Percentiles rank a stretch among this genome's conserved stretches.
These are phyloP conservation scores for Microctenopoma lineatum DNA, from an alignment of 2,797 vertebrate species.

Conservation along the genomic window DNA sequence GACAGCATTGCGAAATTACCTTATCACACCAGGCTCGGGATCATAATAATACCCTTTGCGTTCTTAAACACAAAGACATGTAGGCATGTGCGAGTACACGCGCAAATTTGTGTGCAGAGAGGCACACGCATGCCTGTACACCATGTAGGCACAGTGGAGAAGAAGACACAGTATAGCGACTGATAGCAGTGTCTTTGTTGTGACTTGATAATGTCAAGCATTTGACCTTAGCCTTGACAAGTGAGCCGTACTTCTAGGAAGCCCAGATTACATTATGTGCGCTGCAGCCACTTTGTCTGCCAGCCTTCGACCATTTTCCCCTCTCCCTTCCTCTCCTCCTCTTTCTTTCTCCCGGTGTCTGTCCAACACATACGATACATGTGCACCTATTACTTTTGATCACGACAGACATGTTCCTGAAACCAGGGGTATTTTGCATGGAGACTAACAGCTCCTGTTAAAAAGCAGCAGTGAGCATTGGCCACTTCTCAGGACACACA, in stretches of 20 bases:
- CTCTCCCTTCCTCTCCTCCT: conserved; percentile 9
- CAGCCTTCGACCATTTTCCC: conserved; percentile 24
- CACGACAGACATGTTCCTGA: neutral
- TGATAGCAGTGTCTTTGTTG: conserved; percentile 75
- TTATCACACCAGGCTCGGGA: conserved; percentile 57
- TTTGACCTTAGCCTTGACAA: conserved; percentile 79
- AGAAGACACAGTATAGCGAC: conserved; percentile 54
- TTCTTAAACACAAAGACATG: conserved; percentile 58
- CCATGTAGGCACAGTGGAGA: conserved; percentile 9
- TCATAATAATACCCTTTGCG: conserved; percentile 72
- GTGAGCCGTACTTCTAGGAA: conserved; percentile 65
- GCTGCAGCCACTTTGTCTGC: conserved; percentile 66
- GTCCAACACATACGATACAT: conserved; percentile 13
- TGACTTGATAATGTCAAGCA: conserved; percentile 76
- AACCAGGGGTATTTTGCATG: conserved; percentile 19
- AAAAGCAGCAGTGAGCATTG: conserved; percentile 16
- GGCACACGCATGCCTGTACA: conserved; percentile 2
- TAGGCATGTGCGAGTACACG: conserved; percentile 18
- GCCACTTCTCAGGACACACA: neutral
- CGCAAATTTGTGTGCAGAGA: neutral
- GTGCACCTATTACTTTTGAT: conserved; percentile 23
- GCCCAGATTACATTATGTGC: conserved; percentile 69
- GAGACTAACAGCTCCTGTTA: conserved; percentile 19
- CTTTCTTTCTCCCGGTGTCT: conserved; percentile 9
- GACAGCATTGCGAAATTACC: conserved; percentile 67